Evolutionary conservation across 2,797 vertebrate genomes (phyloP).

Genomic region (Sebastes aleutianus): DNA sequence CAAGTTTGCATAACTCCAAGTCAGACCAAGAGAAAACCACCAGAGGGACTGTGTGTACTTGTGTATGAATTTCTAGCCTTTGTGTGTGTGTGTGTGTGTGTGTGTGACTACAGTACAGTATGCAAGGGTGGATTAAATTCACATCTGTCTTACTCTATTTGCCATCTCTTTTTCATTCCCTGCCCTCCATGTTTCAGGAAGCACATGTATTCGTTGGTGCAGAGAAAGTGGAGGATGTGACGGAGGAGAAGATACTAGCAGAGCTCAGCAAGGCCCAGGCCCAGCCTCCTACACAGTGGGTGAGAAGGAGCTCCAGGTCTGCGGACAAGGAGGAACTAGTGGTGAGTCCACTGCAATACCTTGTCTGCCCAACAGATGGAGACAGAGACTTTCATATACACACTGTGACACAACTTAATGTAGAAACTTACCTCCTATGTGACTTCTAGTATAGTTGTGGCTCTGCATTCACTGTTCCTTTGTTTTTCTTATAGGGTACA

Average conservation of each 20-base stretch:
- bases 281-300: constrained; percentile 63
- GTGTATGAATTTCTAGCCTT: constrained; percentile 24
- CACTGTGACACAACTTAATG: background rate
- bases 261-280: constrained; percentile 73
- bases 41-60: constrained; percentile 40
- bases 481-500: constrained; percentile 80
- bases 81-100: constrained; percentile 4
- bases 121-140: constrained; percentile 25
- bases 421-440: too few relatives aligned
- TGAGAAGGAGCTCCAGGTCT: constrained; percentile 71
- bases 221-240: constrained; percentile 81
- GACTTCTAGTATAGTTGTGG: background rate
- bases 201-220: constrained; percentile 82
- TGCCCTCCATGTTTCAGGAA: constrained; percentile 77
- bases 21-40: constrained; percentile 58
- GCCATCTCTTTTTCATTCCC: constrained; percentile 22
- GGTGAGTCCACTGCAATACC: constrained; percentile 73
- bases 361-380: constrained; percentile 56
- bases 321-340: constrained; percentile 82
- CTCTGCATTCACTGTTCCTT: background rate
- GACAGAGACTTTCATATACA: constrained; percentile 55
- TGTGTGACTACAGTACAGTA: constrained; percentile 13
- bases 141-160: constrained; percentile 29
- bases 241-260: constrained; percentile 78
- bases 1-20: constrained; percentile 56